Base-by-base conservation (phyloP, 2,113 vertebrate species). In the Odocoileus hemionus region DNA sequence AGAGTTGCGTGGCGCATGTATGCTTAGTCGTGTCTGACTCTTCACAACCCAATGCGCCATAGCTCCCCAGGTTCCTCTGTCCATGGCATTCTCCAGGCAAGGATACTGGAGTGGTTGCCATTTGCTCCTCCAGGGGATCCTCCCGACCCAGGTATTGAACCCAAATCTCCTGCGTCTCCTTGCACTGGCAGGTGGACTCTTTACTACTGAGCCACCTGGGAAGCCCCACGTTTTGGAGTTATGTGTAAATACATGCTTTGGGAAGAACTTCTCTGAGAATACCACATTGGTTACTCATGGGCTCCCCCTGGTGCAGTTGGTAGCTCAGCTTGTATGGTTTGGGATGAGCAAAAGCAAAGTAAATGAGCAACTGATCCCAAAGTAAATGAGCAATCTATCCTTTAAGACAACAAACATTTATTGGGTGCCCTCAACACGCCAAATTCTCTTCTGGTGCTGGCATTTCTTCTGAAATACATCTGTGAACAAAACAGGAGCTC, bases 261-360 rank as follows among this genome's bases (percentile, higher is more conserved):
- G 30, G 45, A 64, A 15, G 58, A 88, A 89, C 23, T 39, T 92
- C 60, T 89, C 91, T 84, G 52, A 6, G 33, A 23, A 33, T 39
- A n/a, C 21, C 55, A 52, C 85, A 82, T 45, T 95, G 12, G 30
- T 86, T 93, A 95, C 79, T 95, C 84, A 17, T 15, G 82, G 26
- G 93, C 96, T 88, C 94, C 97, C 94, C 58, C 97, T 97, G 30
- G 96, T 98, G 97, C 97, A 92, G 1, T 6, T 74, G 23, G 57
- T 86, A 74, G 82, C 57, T 96, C 54, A 94, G 17, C 6, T 74
- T 90, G 15, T 15, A 36, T 61, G 28, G 30, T 86, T 91, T 93
- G 30, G 52, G 36, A 76, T 26, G 19, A n/a, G 43, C 8, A 16
- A 86, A 67, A 85, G 17, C 55, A 89, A 90, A 85, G 1, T 36